Percentiles rank a stretch among this genome's conserved stretches.
Conservation (phyloP, 2,888 invertebrate genomes). For the Tiliacea aurago region DNA sequence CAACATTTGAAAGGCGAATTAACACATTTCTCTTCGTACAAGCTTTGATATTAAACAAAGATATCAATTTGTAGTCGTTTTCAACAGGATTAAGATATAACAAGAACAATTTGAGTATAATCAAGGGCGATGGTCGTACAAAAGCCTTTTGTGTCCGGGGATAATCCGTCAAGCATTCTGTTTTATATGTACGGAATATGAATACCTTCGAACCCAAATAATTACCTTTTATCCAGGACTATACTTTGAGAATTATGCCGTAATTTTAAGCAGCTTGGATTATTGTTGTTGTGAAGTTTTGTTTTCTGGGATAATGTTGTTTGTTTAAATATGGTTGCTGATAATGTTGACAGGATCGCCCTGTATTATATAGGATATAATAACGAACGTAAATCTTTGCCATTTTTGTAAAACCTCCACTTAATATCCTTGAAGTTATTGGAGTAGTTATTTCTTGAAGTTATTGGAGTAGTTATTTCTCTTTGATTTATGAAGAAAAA, state of each 20-base stretch:
- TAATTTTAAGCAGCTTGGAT: conserved; percentile 39
- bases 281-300: conserved; percentile 28
- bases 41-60: conserved; percentile 61
- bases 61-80: conserved; percentile 65
- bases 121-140: conserved; percentile 61
- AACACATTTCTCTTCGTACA: conserved; percentile 44
- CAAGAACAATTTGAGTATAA: conserved; percentile 68
- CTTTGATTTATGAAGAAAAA: conserved; percentile 14
- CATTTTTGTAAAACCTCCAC: conserved; percentile 6
- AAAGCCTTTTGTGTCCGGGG: conserved; percentile 64
- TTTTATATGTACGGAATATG: conserved; percentile 55
- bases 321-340: conserved; percentile 5
- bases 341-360: conserved; percentile 8
- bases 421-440: conserved; percentile 37
- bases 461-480: conserved; percentile 25
- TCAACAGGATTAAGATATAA: conserved; percentile 63
- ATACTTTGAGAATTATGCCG: conserved; percentile 43
- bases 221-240: conserved; percentile 52
- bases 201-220: conserved; percentile 59
- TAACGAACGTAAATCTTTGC: conserved; percentile 21
- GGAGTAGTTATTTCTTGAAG: conserved; percentile 9
- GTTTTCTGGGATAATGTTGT: conserved; percentile 16
- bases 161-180: conserved; percentile 65
- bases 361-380: conserved; percentile 22
- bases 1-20: conserved; percentile 32